Evolutionary conservation across 2,888 invertebrate species (phyloP), one percentile per base, ranked within the genome.

Genomic region (Vanessa cardui): DNA sequence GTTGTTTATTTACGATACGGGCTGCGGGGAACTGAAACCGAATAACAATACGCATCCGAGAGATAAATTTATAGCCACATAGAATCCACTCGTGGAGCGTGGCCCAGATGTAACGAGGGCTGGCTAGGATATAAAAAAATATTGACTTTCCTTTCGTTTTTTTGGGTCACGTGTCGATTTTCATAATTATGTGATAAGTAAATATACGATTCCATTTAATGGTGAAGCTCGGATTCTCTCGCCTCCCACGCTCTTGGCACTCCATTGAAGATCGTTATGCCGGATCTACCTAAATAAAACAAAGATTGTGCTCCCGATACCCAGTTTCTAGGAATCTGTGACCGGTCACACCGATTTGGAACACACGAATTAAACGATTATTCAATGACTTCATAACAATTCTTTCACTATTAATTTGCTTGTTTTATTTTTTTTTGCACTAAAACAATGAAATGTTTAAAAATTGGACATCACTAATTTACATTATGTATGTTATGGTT

Each of bases 191-290:
- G 70, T 64, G 69, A 71, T 73, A 65, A 63, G 58, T 65, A 63
- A 58, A 67, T 67, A 62, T 66, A 58, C 47, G 63, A 80, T 82
- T 80, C 73, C 75, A 80, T 80, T 80, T 79, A 79, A 79, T 78
- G 78, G 77, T 79, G 76, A 77, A 77, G 74, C 75, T 78, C 78
- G 76, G 73, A 79, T 77, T 78, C 77, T 79, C 78, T 77, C 78
- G 73, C 79, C 80, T 79, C 91, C 91, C 86, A 91, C 90, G 88
- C 88, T 83, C 80, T 91, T 90, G 90, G 91, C 91, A 89, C 84
- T 80, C 74, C 76, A 77, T 78, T 80, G 76, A 81, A 80, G 81
- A 83, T 86, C 82, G 83, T 82, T 89, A 88, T 89, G 89, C 86
- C 86, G 85, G 84, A 80, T 82, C 76, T 81, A 86, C 86, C 84